Evolutionary conservation across 2,888 invertebrate genomes (phyloP).

Genomic region (Amphipoea lucens): DNA sequence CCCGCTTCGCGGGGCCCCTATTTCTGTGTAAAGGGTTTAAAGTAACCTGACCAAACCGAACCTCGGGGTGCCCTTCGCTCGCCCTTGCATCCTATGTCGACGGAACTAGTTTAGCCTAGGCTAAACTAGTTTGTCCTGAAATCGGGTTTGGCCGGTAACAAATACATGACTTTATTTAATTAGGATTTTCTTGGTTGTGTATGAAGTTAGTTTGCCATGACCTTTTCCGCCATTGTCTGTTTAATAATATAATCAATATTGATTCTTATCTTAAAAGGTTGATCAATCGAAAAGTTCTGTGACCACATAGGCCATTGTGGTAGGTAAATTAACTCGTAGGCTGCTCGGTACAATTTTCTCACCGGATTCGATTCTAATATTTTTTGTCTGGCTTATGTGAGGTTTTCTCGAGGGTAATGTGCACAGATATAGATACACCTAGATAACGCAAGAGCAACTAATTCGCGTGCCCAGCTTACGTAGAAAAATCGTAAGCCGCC

Average conservation of each 20-base stretch:
- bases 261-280: neutral
- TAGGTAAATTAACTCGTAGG: neutral
- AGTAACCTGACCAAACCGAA: no score
- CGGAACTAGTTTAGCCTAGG: no score
- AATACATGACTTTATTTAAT: neutral
- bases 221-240: neutral
- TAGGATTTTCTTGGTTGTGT: neutral
- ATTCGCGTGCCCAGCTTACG: no score
- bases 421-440: no score
- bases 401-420: neutral
- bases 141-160: no score
- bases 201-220: neutral
- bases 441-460: no score
- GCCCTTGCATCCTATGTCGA: no score
- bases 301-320: neutral
- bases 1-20: no score
- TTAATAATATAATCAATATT: slow-evolving; percentile 1
- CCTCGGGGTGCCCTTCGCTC: no score
- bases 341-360: neutral
- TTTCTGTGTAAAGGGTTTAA: no score
- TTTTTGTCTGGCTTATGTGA: neutral
- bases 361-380: neutral
- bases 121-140: no score
- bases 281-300: neutral
- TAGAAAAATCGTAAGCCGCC: no score